A percentile compares a stretch with the other conserved stretches of the same genome.
Evolutionary conservation across 2,888 invertebrate species (phyloP).

Genomic region (Xestoiulus laeticollis): DNA sequence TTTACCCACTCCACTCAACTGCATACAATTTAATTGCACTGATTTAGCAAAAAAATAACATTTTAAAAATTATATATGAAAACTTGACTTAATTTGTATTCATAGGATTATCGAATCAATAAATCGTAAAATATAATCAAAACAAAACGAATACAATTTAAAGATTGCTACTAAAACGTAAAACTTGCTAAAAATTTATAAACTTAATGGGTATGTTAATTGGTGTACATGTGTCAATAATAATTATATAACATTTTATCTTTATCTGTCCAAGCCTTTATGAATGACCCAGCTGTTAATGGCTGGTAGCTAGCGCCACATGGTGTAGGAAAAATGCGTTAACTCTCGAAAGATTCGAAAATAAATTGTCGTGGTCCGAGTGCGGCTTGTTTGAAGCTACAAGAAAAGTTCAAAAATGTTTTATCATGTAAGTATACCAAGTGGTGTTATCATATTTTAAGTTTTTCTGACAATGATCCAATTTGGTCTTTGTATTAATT

Average conservation of each 20-base stretch:
- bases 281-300: neutral
- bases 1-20: no score
- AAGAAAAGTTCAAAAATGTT: neutral
- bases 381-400: constrained; percentile 11
- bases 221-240: no score
- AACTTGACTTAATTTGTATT: no score
- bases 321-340: neutral
- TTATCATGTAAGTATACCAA: neutral
- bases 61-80: no score
- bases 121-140: no score
- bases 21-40: no score
- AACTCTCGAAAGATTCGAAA: neutral
- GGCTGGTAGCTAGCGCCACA: neutral
- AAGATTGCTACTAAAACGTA: no score
- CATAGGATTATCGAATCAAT: no score
- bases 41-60: no score
- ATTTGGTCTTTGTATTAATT: neutral
- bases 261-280: neutral
- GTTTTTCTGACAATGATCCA: neutral
- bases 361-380: neutral
- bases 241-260: neutral
- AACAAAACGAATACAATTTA: no score
- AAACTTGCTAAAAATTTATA: neutral
- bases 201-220: no score
- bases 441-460: neutral